Conservation (phyloP, 2,797 vertebrate species). For the Enteromius fasciolatus region DNA sequence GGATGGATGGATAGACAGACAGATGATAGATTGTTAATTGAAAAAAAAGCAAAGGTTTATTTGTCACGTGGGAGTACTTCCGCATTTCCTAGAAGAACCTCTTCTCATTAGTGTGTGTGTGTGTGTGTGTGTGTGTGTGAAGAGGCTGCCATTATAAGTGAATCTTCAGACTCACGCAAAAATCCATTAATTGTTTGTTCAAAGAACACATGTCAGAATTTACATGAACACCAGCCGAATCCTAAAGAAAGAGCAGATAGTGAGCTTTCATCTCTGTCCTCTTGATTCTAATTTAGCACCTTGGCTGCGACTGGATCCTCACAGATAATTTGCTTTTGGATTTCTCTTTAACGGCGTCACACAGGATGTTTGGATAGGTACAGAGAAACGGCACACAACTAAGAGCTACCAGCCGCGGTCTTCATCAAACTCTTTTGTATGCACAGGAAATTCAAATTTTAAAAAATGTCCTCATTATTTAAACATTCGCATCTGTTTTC, state of each 20-base stretch:
- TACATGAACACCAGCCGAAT: slow-evolving; percentile 14
- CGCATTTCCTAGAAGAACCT: background rate
- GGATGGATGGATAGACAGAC: background rate
- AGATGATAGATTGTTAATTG: background rate
- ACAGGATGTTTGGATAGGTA: slow-evolving; percentile 22
- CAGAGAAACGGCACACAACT: slow-evolving; percentile 7
- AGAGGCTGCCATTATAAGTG: background rate
- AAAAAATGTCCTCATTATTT: slow-evolving; percentile 32
- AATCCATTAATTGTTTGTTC: slow-evolving; percentile 9
- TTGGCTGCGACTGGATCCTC: slow-evolving; percentile 8
- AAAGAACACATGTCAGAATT: background rate
- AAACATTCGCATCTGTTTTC: slow-evolving; percentile 73
- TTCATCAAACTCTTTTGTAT: slow-evolving; percentile 20
- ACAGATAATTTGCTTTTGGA: slow-evolving; percentile 23
- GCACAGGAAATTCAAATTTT: slow-evolving; percentile 25
- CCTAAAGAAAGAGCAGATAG: background rate
- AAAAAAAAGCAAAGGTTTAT: background rate
- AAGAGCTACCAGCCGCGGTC: slow-evolving; percentile 23
- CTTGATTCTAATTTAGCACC: slow-evolving; percentile 4
- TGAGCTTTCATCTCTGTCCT: slow-evolving; percentile 15
- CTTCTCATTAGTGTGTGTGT: slow-evolving; percentile 16
- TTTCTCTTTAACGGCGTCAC: background rate
- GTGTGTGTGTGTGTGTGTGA: background rate
- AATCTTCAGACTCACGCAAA: slow-evolving; percentile 25
- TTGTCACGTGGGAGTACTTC: background rate